Conservation (phyloP, 2,113 vertebrate genomes). For the Pseudorhombus dupliciocellatus region DNA sequence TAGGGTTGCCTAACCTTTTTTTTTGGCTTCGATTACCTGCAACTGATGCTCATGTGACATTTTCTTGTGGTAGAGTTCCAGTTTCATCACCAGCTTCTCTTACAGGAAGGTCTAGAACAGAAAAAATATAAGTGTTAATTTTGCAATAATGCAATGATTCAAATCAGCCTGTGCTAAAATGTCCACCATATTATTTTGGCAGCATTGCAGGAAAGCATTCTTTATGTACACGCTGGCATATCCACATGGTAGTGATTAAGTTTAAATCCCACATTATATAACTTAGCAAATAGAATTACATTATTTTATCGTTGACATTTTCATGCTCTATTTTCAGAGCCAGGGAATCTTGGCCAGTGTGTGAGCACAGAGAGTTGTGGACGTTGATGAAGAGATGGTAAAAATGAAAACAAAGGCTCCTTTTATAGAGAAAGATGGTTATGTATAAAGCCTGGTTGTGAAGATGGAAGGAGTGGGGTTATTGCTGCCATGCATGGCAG, state of each 20-base stretch:
- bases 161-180: neutral
- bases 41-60: neutral
- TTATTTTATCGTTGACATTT: conserved; percentile 14
- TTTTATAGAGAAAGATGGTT: conserved; percentile 38
- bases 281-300: conserved; percentile 21
- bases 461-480: conserved; percentile 36
- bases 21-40: neutral
- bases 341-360: conserved; percentile 27
- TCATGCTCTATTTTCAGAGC: conserved; percentile 28
- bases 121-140: no score
- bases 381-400: conserved; percentile 35
- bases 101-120: neutral
- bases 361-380: conserved; percentile 26
- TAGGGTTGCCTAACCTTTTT: neutral
- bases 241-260: conserved; percentile 1
- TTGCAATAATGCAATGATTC: neutral
- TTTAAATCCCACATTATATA: conserved; percentile 26
- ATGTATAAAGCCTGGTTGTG: conserved; percentile 47
- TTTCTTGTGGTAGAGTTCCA: neutral
- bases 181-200: conserved; percentile 8
- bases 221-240: conserved; percentile 9
- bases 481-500: conserved; percentile 45
- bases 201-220: neutral
- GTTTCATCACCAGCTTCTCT: neutral
- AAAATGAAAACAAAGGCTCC: conserved; percentile 63